phyloP scores from a whole-genome alignment of 2,113 vertebrate genomes.

The Sphaerodactylus townsendi region DNA sequence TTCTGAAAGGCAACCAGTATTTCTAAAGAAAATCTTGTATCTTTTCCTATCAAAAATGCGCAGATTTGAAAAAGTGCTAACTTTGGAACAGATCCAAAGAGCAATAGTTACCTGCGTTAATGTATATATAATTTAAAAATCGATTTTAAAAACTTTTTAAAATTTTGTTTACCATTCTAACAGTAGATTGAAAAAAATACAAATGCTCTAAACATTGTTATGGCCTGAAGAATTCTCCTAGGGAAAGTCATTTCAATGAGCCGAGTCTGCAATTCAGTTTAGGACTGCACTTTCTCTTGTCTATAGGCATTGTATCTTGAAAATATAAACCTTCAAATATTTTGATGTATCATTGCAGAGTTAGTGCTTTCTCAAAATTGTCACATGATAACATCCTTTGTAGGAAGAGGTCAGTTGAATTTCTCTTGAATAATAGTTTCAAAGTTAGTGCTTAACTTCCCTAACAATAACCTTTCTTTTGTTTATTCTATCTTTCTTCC shows the following conservation, averaged over 20 bases:
- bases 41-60: not conserved
- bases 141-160: not conserved
- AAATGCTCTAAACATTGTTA: not conserved
- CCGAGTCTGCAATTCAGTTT: no score
- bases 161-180: not conserved
- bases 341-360: not conserved
- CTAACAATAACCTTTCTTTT: not conserved
- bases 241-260: not conserved
- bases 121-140: not conserved
- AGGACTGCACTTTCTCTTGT: not conserved
- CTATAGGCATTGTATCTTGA: not conserved
- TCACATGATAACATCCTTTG: not conserved
- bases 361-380: not conserved
- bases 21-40: not conserved
- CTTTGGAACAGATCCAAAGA: not conserved
- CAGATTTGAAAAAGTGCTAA: not conserved
- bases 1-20: not conserved
- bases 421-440: not conserved
- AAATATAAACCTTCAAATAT: not conserved
- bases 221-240: not conserved
- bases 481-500: no score
- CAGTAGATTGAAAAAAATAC: not conserved
- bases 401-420: not conserved
- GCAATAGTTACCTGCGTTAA: not conserved
- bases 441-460: not conserved